phyloP scores from a whole-genome alignment of 2,888 invertebrate genomes.

The Ganaspis brasiliensis region DNA sequence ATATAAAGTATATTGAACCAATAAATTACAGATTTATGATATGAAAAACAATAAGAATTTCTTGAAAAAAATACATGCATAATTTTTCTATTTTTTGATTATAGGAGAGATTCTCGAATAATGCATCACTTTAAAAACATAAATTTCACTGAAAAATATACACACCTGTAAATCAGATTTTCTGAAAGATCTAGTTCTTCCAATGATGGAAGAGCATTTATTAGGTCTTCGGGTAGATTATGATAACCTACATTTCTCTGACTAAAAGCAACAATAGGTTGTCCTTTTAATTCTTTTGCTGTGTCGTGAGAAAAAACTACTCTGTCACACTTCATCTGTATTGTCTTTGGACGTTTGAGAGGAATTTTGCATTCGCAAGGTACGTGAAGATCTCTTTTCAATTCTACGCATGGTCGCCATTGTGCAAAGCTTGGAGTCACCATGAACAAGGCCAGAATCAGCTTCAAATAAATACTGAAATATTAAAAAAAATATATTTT shows the following conservation, averaged over 20 bases:
- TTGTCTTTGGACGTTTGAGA: conserved; percentile 80
- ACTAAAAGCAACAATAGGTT: conserved; percentile 90
- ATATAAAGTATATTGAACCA: too few species aligned
- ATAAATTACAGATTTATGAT: too few species aligned
- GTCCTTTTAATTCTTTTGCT: conserved; percentile 88
- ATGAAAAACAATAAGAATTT: too few species aligned
- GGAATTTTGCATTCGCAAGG: conserved; percentile 85
- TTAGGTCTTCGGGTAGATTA: conserved; percentile 84
- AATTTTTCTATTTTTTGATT: too few species aligned
- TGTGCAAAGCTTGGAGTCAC: conserved; percentile 61
- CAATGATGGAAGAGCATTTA: conserved; percentile 83
- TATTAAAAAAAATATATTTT: neutral
- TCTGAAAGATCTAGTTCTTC: conserved; percentile 91
- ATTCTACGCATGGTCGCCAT: conserved; percentile 89
- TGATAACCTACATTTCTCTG: conserved; percentile 92
- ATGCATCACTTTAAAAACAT: neutral
- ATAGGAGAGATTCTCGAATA: neutral
- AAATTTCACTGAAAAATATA: too few species aligned
- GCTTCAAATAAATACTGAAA: conserved; percentile 51
- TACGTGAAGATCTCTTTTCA: conserved; percentile 88
- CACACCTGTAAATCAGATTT: conserved; percentile 85
- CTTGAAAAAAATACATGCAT: too few species aligned
- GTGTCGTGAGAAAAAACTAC: conserved; percentile 91
- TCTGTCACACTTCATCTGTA: conserved; percentile 91
- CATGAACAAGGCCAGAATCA: conserved; percentile 54